Base-by-base conservation (phyloP, 2,888 invertebrate genomes). In the Cephus runcator region DNA sequence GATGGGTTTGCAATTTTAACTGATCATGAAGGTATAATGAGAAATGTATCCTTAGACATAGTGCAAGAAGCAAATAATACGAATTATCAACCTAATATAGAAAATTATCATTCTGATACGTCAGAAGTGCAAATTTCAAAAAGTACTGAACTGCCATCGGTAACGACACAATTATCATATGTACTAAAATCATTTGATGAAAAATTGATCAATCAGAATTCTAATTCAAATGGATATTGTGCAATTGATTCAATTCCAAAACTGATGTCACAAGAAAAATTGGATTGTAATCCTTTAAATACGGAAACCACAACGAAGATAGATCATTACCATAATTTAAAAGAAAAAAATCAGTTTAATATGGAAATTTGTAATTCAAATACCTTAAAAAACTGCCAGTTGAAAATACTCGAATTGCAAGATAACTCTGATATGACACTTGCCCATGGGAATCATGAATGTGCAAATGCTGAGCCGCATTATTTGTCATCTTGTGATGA, bases 321-420 rank as follows among this genome's bases (percentile, higher is more conserved):
- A 23, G 23, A 56, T 23, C 56, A 56, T 23, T 56, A 1, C 23
- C 56, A 56, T 9, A 23, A 56, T 56, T 69, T 80, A 56, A 76
- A 80, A 34, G 80, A 80, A 33, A 76, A 69, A 11, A 79, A 71
- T 69, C 81, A 81, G 31, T 80, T 80, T 69, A 81, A 78, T 69
- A 78, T 80, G 3, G 82, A 81, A 77, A 80, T 80, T 30, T 77
- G 79, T 73, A 78, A 80, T 69, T 76, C 81, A 34, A 80, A 79
- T 73, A 77, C 79, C 40, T 73, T 75, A n/a, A 77, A 79, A 33
- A 78, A 23, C 68, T 69, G 76, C 12, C 75, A 71, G 23, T 69
- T 75, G 12, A 75, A 79, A 69, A 34, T 40, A 6, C 68, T 78
- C 36, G 79, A 81, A 77, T 30, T 79, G 0, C 76, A 78, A 36